These are phyloP conservation scores for Odontamblyopus lacepedii DNA, from an alignment of 2,797 vertebrate species.

Conservation along the genomic window DNA sequence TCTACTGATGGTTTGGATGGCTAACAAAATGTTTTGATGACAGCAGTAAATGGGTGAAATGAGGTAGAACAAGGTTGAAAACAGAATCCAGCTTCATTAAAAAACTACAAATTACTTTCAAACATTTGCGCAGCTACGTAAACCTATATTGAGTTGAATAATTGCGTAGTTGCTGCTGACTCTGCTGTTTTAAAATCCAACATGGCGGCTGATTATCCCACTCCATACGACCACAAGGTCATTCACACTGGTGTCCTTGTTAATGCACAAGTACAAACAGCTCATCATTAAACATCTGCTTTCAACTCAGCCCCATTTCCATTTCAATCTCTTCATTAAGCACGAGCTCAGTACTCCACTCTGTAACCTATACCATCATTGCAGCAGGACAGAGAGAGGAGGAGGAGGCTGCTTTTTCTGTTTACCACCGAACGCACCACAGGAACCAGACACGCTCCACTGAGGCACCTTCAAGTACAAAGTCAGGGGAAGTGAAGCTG, in stretches of 20 bases:
- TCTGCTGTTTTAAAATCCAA: conserved; percentile 17
- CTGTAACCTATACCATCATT: conserved; percentile 10
- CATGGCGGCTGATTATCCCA: conserved; percentile 14
- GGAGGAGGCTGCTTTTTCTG: conserved; percentile 6
- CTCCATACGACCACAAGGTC: conserved; percentile 33
- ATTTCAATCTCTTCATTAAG: conserved; percentile 64
- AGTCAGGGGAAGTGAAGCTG: conserved; percentile 20
- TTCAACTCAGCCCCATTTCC: conserved; percentile 64
- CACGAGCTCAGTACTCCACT: conserved; percentile 42
- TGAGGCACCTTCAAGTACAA: conserved; percentile 41
- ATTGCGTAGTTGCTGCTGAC: neutral
- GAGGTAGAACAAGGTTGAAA: neutral
- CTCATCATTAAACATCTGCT: conserved; percentile 60
- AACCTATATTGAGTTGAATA: too few relatives aligned
- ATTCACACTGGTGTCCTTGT: conserved; percentile 42
- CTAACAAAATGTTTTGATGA: too few relatives aligned
- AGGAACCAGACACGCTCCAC: neutral
- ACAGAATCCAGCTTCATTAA: neutral
- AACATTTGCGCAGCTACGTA: too few relatives aligned
- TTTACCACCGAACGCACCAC: conserved; percentile 7
- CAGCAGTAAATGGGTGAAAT: too few relatives aligned
- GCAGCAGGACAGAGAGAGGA: conserved; percentile 2
- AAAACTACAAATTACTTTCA: neutral
- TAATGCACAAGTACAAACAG: conserved; percentile 55
- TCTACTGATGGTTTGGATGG: too few relatives aligned